Evolutionary conservation across 2,113 vertebrate species (phyloP).

Genomic region (Pseudorasbora parva): DNA sequence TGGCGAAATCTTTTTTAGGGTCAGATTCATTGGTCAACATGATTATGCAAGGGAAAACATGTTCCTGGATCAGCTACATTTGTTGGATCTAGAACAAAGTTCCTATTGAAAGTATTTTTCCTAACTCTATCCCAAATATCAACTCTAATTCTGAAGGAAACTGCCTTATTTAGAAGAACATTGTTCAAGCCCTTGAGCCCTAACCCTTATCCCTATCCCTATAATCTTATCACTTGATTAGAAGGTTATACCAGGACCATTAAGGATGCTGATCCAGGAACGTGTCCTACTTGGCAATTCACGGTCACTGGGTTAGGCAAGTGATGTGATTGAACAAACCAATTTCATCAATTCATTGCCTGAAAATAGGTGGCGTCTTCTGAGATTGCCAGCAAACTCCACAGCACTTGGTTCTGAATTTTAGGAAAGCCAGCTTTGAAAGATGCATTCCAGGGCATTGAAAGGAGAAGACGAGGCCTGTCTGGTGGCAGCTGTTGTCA

Average conservation of each 20-base stretch:
- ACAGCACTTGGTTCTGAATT: background rate
- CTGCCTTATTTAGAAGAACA: background rate
- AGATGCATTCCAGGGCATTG: constrained; percentile 37
- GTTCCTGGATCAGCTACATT: background rate
- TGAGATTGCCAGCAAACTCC: background rate
- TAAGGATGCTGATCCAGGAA: constrained; percentile 10
- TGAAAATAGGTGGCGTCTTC: constrained; percentile 22
- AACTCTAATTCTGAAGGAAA: constrained; percentile 1
- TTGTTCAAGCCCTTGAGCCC: background rate
- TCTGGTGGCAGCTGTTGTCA: constrained; percentile 61
- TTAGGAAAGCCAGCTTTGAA: background rate
- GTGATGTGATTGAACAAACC: constrained; percentile 2
- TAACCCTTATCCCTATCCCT: background rate
- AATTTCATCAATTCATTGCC: constrained; percentile 24
- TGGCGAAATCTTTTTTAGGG: background rate
- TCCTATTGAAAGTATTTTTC: background rate
- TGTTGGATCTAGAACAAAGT: background rate
- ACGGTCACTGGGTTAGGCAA: constrained; percentile 4
- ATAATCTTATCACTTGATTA: background rate
- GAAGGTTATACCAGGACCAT: constrained; percentile 2
- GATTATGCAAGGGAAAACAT: background rate
- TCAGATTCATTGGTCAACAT: background rate
- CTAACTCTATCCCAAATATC: background rate
- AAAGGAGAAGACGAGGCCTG: constrained; percentile 57
- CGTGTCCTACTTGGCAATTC: constrained; percentile 8